phyloP scores from a whole-genome alignment of 2,797 vertebrate species.

The Gymnoscopelus braueri region DNA sequence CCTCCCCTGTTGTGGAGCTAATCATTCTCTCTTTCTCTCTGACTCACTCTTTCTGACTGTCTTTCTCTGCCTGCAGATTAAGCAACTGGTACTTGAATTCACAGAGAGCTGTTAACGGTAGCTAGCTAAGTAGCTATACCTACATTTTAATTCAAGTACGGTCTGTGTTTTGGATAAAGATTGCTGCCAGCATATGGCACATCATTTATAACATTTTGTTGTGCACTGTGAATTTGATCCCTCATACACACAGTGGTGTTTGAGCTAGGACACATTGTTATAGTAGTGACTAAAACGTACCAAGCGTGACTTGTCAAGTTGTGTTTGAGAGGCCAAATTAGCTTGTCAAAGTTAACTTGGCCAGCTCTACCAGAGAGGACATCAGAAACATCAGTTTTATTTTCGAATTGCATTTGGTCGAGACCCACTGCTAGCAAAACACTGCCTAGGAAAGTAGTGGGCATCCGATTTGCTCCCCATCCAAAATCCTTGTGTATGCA shows the following conservation, averaged over 20 bases:
- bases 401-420: no score
- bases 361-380: no score
- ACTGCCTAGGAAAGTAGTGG: neutral
- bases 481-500: neutral
- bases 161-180: slow-evolving; percentile 2
- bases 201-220: neutral
- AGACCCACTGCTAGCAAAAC: neutral
- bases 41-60: slow-evolving; percentile 33
- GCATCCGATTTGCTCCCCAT: neutral
- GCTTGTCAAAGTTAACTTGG: no score
- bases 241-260: neutral
- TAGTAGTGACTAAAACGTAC: neutral
- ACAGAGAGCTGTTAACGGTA: slow-evolving; percentile 24
- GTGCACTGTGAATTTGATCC: no score
- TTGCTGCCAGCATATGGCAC: neutral
- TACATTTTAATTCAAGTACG: slow-evolving; percentile 7
- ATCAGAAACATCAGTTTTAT: no score
- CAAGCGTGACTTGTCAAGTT: neutral
- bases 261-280: neutral
- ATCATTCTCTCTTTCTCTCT: slow-evolving; percentile 28
- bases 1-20: slow-evolving; percentile 66
- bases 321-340: neutral
- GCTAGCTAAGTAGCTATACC: slow-evolving; percentile 2
- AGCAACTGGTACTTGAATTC: slow-evolving; percentile 43
- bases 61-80: slow-evolving; percentile 41